Base-by-base conservation (phyloP, 2,888 invertebrate genomes). In the Nephrotoma flavescens region DNA sequence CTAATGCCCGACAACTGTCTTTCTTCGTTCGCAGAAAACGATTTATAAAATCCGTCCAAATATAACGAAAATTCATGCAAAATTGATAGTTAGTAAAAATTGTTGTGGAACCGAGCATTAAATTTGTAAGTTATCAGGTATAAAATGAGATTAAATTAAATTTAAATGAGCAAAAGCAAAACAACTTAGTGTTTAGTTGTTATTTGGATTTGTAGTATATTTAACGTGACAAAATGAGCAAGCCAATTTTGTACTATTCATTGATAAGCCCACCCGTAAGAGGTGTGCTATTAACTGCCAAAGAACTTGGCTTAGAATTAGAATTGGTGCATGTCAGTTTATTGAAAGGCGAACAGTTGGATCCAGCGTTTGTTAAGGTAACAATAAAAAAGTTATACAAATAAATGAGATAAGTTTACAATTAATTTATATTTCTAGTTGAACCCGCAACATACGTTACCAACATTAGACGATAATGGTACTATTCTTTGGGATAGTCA, bases 401-500 rank as follows among this genome's bases (percentile, higher is more conserved):
- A 3, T 31, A 31, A 31, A 31, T 31, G 2, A 31, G 31, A 31
- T 31, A 31, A 31, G 31, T 2, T 2, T 1, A 3, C 31, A 31
- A 31, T 31, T n/a, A 31, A 31, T 31, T 31, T 31, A 3, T 31
- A 31, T 31, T 47, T 71, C 42, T 42, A 85, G 94, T 92, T 95
- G 86, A 95, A 95, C 89, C 94, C 94, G 0, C 92, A 94, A 41
- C 93, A 94, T 88, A 91, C 91, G 0, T 90, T 91, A 84, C 91
- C 91, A 0, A 90, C 91, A n/a, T 87, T 91, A 41, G 91, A 91
- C 41, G 91, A 91, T 87, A 90, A 91, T 86, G 91, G 91, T 4
- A 87, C 88, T 6, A 87, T 90, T 19, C 87, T 91, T 2, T 89
- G 88, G 19, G 91, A 91, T 88, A 93, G 31, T 31, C 31, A 31